These are phyloP conservation scores for Clarias batrachus DNA, from an alignment of 2,113 vertebrate species.

Conservation along the genomic window DNA sequence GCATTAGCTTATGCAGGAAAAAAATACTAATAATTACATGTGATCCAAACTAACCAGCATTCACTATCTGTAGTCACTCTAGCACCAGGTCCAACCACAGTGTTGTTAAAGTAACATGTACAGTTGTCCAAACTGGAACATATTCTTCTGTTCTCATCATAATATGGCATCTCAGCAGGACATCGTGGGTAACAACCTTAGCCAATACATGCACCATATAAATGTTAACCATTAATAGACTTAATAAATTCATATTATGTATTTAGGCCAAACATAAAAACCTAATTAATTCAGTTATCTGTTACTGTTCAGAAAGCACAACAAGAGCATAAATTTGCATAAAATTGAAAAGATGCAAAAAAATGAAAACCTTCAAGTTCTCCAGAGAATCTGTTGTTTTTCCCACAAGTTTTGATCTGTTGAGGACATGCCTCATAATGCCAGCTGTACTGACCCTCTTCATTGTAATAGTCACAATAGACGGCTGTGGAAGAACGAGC, in stretches of 20 bases:
- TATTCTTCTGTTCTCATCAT: constrained; percentile 76
- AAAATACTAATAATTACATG: not conserved
- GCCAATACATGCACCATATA: not conserved
- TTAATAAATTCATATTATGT: not conserved
- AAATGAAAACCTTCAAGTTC: constrained; percentile 78
- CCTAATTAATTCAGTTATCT: not conserved
- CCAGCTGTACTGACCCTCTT: constrained; percentile 74
- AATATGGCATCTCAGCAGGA: constrained; percentile 70
- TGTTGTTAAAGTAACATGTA: constrained; percentile 75
- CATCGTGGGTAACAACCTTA: constrained; percentile 85
- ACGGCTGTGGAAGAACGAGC: constrained; percentile 67
- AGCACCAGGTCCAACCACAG: constrained; percentile 60
- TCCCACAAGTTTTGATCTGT: constrained; percentile 72
- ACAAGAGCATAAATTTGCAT: not conserved
- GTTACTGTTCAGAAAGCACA: not conserved
- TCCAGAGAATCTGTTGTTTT: constrained; percentile 64
- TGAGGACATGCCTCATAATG: constrained; percentile 83
- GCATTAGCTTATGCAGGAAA: not conserved
- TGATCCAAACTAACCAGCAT: constrained; percentile 62
- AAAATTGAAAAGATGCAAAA: not conserved
- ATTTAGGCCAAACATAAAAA: not conserved
- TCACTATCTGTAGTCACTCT: constrained; percentile 22
- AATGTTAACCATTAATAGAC: not conserved
- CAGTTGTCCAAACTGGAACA: constrained; percentile 75
- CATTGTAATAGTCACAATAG: constrained; percentile 85